Conservation (phyloP, 2,888 invertebrate genomes). For the Adelphocoris suturalis region DNA sequence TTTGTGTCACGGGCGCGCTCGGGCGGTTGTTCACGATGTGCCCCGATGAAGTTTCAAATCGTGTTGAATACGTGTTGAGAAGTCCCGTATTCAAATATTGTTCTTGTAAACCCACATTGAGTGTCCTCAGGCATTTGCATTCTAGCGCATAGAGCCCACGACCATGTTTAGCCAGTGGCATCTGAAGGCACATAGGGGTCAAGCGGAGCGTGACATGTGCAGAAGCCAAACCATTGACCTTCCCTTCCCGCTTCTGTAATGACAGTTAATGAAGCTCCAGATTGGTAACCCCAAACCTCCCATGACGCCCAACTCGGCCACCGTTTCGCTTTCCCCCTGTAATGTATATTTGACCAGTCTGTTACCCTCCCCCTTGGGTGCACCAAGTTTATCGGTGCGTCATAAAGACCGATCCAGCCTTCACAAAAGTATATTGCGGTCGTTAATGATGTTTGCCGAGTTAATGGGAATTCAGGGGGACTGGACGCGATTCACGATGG, state of each 20-base stretch:
- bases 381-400: constrained; percentile 30
- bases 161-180: neutral
- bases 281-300: constrained; percentile 49
- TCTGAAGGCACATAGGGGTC: constrained; percentile 12
- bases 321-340: constrained; percentile 21
- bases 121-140: neutral
- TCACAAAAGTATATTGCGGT: constrained; percentile 55
- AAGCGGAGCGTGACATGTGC: constrained; percentile 32
- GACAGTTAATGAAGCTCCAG: constrained; percentile 61
- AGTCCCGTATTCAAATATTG: neutral
- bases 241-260: constrained; percentile 53
- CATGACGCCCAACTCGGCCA: neutral
- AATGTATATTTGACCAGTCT: constrained; percentile 45
- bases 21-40: no score
- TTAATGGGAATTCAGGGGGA: constrained; percentile 47
- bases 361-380: neutral
- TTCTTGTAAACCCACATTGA: no score
- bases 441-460: constrained; percentile 50
- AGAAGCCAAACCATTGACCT: constrained; percentile 20
- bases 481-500: neutral
- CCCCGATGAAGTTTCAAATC: no score
- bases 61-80: neutral
- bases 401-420: constrained; percentile 22
- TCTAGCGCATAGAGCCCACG: neutral
- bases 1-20: no score